phyloP scores from a whole-genome alignment of 2,888 invertebrate genomes.

The Torymus texanus region DNA sequence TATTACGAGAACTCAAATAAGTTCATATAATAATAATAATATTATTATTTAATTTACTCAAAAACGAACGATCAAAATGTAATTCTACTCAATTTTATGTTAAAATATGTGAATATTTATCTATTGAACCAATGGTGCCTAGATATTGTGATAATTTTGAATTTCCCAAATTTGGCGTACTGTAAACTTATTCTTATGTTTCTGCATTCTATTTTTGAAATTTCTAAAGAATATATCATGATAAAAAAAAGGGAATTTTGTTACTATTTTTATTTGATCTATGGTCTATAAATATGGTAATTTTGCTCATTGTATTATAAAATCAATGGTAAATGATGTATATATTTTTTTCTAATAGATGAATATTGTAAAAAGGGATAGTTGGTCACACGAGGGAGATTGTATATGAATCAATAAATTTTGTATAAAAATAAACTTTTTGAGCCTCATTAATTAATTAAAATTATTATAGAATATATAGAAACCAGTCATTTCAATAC shows the following conservation, averaged over 20 bases:
- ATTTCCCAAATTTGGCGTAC: conserved; percentile 8
- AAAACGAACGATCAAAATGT: conserved; percentile 15
- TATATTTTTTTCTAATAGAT: conserved; percentile 7
- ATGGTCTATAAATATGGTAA: conserved; percentile 5
- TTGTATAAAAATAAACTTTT: conserved; percentile 14
- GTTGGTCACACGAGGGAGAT: conserved; percentile 1
- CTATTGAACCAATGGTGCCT: conserved; percentile 44
- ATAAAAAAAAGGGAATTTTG: conserved; percentile 20
- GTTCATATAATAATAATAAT: conserved; percentile 4
- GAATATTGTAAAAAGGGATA: conserved; percentile 22
- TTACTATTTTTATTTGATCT: conserved; percentile 35
- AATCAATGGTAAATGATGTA: conserved; percentile 5
- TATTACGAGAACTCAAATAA: conserved; percentile 5
- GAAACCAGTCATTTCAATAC: too few relatives aligned
- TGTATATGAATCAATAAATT: conserved; percentile 25
- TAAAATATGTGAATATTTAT: conserved; percentile 23
- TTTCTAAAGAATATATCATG: conserved; percentile 5
- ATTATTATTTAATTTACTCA: conserved; percentile 20
- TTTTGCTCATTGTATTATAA: conserved; percentile 5
- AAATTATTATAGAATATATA: too few relatives aligned
- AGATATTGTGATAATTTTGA: conserved; percentile 41
- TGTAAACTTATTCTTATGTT: background rate
- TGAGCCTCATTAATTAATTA: background rate
- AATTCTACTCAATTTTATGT: conserved; percentile 18
- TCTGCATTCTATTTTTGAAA: conserved; percentile 18